Evolutionary conservation across 1,140 invertebrate genomes (phyloP).

Genomic region (Thaumetopoea pityocampa): DNA sequence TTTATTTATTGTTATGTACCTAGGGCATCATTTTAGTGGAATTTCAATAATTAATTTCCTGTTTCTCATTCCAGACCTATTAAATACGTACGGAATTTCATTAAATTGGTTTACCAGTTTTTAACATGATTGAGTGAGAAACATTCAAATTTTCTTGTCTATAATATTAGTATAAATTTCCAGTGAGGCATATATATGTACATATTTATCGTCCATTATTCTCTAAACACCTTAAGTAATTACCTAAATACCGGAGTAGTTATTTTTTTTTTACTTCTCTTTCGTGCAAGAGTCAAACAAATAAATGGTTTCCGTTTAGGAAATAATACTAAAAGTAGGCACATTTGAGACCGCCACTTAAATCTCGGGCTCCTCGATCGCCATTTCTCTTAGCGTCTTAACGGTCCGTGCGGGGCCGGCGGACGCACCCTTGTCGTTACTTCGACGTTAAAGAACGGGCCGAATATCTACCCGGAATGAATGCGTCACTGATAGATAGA

Average conservation of each 20-base stretch:
- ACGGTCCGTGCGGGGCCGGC: slow-evolving; percentile 31
- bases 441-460: slow-evolving; percentile 42
- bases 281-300: slow-evolving; percentile 68
- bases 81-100: too few relatives aligned
- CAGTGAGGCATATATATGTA: too few relatives aligned
- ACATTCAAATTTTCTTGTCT: too few relatives aligned
- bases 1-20: too few relatives aligned
- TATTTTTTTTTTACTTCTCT: slow-evolving; percentile 57
- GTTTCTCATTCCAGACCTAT: too few relatives aligned
- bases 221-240: slow-evolving; percentile 53
- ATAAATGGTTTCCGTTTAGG: slow-evolving; percentile 71
- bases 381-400: slow-evolving; percentile 68
- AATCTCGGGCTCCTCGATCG: slow-evolving; percentile 70
- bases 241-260: slow-evolving; percentile 31
- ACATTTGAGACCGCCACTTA: slow-evolving; percentile 72
- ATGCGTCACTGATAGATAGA: slow-evolving; percentile 17
- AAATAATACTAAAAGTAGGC: slow-evolving; percentile 74
- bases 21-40: too few relatives aligned
- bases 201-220: too few relatives aligned
- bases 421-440: slow-evolving; percentile 52
- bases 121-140: too few relatives aligned
- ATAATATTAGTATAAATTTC: too few relatives aligned
- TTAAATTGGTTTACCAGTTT: too few relatives aligned
- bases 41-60: too few relatives aligned
- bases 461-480: slow-evolving; percentile 20